Conservation (phyloP, 2,888 invertebrate species). For the Willowsia nigromaculata region DNA sequence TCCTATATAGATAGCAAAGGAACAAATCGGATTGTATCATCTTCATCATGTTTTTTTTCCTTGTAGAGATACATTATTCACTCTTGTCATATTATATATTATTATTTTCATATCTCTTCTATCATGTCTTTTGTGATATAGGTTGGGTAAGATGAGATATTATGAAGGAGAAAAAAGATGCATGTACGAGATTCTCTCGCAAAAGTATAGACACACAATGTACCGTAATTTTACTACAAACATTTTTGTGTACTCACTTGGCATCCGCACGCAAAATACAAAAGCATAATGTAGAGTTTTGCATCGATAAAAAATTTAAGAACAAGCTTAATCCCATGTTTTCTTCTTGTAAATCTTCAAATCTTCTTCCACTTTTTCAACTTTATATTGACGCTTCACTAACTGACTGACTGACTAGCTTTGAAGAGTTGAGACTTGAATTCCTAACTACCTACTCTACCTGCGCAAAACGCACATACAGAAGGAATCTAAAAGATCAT, state of each 20-base stretch:
- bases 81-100: slow-evolving; percentile 12
- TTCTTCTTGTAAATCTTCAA: slow-evolving; percentile 12
- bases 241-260: not conserved
- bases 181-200: slow-evolving; percentile 27
- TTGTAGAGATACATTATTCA: not conserved
- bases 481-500: not conserved
- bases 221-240: slow-evolving; percentile 28
- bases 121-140: slow-evolving; percentile 13
- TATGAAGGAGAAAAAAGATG: not conserved
- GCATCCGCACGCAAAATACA: too few species aligned
- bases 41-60: not conserved
- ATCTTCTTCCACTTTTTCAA: slow-evolving; percentile 21
- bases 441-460: not conserved
- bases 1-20: not conserved
- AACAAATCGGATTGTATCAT: slow-evolving; percentile 8
- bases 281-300: not conserved
- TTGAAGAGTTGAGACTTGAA: not conserved
- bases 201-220: not conserved
- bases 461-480: not conserved
- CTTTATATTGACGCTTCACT: slow-evolving; percentile 28
- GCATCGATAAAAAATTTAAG: not conserved
- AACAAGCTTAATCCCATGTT: slow-evolving; percentile 43
- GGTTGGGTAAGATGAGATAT: slow-evolving; percentile 22
- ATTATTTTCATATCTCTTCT: not conserved
- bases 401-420: slow-evolving; percentile 5